Conservation (phyloP, 2,888 invertebrate species). For the Slavum lentiscoides region DNA sequence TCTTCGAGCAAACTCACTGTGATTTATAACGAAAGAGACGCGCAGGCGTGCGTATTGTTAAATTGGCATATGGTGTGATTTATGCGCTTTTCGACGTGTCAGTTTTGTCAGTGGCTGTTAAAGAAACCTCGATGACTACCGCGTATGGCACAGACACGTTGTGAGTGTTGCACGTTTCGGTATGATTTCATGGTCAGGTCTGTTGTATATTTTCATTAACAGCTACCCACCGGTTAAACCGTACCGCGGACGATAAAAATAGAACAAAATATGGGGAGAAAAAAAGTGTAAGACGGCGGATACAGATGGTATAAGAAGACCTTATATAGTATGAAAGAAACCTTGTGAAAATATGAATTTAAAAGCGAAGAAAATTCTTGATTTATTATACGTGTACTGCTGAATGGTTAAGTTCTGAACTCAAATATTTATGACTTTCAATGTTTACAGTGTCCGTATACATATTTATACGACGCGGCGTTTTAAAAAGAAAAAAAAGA, state of each 20-base stretch:
- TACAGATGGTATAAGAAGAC: no score
- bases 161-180: background rate
- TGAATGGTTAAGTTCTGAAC: no score
- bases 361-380: background rate
- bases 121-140: background rate
- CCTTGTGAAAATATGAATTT: constrained; percentile 8
- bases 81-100: constrained; percentile 8
- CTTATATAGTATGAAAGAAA: background rate
- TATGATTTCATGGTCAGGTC: constrained; percentile 31
- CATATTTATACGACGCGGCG: no score
- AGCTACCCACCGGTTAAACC: constrained; percentile 3
- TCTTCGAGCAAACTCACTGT: background rate
- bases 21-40: background rate
- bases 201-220: constrained; percentile 31
- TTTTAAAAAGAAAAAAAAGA: background rate
- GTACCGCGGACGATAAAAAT: constrained; percentile 5
- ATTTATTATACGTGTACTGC: background rate
- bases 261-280: background rate
- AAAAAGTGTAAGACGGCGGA: background rate
- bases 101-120: constrained; percentile 4
- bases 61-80: constrained; percentile 1
- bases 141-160: background rate
- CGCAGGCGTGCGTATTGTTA: background rate
- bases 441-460: no score
- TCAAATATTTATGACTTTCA: no score